These are phyloP conservation scores for Fulmarus glacialis DNA, from an alignment of 2,113 vertebrate species.

Conservation along the genomic window DNA sequence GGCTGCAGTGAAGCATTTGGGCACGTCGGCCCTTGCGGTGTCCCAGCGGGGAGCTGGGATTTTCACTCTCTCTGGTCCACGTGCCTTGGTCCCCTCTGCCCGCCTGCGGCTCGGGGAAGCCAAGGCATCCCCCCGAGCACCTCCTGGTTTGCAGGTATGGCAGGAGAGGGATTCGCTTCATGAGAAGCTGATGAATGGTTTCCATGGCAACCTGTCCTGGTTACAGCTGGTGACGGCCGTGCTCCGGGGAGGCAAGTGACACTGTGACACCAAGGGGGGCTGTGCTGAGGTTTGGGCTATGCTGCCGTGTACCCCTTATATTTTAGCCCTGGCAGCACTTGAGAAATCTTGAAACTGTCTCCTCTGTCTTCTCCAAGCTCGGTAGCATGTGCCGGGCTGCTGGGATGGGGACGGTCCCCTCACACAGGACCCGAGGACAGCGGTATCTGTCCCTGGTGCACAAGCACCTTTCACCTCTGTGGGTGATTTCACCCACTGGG, in stretches of 20 bases:
- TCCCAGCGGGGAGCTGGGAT: not conserved
- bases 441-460: accelerated
- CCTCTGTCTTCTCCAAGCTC: not conserved
- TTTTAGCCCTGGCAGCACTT: not conserved
- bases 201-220: not conserved
- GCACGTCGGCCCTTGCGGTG: accelerated
- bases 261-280: not conserved
- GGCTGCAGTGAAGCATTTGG: not conserved
- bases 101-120: accelerated
- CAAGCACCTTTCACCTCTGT: accelerated
- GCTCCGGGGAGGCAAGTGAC: not conserved
- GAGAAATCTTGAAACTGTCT: not conserved
- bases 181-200: not conserved
- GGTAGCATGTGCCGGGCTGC: accelerated
- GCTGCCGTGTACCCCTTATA: accelerated
- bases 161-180: not conserved
- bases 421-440: accelerated
- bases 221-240: accelerated
- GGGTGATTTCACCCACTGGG: accelerated
- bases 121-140: not conserved
- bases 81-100: not conserved
- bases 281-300: not conserved
- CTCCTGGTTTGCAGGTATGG: not conserved
- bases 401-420: not conserved
- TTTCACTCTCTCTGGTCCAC: not conserved